These are phyloP conservation scores for Hafferia zeledoni DNA, from an alignment of 2,797 vertebrate species.

Conservation along the genomic window DNA sequence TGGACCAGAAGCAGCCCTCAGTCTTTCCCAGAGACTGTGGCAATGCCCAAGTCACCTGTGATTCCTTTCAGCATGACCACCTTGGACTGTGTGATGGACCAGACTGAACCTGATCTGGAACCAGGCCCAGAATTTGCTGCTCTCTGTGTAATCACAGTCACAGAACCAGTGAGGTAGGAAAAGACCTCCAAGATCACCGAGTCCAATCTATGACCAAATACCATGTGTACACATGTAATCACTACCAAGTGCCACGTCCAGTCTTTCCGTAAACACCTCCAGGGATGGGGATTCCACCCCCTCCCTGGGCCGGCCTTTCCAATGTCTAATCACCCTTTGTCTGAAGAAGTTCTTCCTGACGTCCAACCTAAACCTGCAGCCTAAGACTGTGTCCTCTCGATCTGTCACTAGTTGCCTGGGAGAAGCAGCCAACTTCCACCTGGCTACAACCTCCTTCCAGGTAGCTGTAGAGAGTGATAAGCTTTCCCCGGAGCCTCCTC, in stretches of 20 bases:
- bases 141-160: neutral
- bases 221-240: neutral
- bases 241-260: neutral
- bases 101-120: neutral
- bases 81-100: neutral
- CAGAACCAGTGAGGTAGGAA: neutral
- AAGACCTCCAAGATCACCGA: neutral
- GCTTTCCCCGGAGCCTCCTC: neutral
- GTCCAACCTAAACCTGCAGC: neutral
- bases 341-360: neutral
- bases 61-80: neutral
- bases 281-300: neutral
- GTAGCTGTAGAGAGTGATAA: neutral
- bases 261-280: neutral
- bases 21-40: neutral
- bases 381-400: neutral
- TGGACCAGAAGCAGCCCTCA: neutral
- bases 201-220: neutral
- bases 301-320: neutral
- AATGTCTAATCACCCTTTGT: neutral
- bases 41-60: neutral
- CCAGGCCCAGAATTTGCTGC: neutral
- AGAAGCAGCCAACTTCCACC: neutral
- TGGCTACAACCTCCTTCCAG: neutral
- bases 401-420: neutral